Percentiles rank a stretch among this genome's conserved stretches.
These are phyloP conservation scores for Syngnathoides biaculeatus DNA, from an alignment of 2,113 vertebrate genomes.

Conservation along the genomic window DNA sequence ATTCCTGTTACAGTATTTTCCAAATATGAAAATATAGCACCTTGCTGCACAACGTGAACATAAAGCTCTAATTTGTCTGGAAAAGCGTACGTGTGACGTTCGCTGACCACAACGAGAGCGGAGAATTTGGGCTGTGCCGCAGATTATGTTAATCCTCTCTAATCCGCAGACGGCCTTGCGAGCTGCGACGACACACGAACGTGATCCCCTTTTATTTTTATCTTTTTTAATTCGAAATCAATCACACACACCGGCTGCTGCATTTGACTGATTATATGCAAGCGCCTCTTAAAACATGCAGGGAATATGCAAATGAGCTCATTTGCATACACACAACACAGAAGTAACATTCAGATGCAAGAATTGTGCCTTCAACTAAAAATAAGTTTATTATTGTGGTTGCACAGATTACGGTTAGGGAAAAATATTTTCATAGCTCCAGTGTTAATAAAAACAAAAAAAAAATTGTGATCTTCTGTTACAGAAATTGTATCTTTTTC, in stretches of 20 bases:
- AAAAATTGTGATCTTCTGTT: no score
- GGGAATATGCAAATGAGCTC: not conserved
- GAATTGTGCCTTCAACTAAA: no score
- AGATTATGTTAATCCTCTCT: slow-evolving; percentile 69
- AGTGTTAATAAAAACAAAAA: no score
- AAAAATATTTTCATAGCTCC: no score
- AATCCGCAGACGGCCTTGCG: slow-evolving; percentile 52
- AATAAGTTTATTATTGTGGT: no score
- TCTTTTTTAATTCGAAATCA: not conserved
- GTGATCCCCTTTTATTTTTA: not conserved
- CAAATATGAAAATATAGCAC: not conserved
- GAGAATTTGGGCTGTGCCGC: slow-evolving; percentile 26
- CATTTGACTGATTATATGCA: not conserved
- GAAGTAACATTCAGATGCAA: no score
- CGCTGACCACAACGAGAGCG: not conserved
- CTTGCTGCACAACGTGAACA: not conserved
- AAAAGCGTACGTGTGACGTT: not conserved
- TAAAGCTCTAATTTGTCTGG: not conserved
- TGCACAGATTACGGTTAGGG: no score
- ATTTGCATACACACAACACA: slow-evolving; percentile 1
- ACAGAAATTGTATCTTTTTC: no score
- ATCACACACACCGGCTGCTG: not conserved
- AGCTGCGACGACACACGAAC: not conserved
- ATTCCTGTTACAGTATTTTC: no score
- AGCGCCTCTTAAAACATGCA: not conserved